Conservation (phyloP, 2,888 invertebrate species). For the Ecdyonurus torrentis region DNA sequence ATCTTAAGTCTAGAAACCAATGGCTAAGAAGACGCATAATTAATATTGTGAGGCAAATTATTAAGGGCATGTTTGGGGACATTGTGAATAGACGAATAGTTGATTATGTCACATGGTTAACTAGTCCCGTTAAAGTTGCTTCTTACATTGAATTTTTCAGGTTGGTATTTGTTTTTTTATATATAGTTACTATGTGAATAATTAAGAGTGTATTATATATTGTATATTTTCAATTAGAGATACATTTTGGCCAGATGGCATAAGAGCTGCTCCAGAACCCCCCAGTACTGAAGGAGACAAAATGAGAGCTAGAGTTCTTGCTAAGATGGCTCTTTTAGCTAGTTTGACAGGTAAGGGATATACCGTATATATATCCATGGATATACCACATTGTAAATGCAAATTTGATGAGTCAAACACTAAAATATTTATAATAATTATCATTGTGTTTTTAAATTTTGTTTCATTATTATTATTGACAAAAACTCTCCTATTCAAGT, state of each 20-base stretch:
- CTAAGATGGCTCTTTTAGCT: conserved; percentile 69
- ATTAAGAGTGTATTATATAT: no score
- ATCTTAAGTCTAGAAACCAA: conserved; percentile 60
- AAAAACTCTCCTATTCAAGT: no score
- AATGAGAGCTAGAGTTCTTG: conserved; percentile 66
- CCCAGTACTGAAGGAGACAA: conserved; percentile 38
- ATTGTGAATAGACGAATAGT: conserved; percentile 73
- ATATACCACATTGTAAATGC: no score
- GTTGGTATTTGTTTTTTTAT: conserved; percentile 33
- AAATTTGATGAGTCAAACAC: no score
- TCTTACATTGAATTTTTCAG: conserved; percentile 71
- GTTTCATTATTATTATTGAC: no score
- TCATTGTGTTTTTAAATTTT: no score
- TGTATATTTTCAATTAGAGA: conserved; percentile 26
- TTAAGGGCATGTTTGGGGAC: conserved; percentile 65
- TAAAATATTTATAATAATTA: no score
- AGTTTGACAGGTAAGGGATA: conserved; percentile 50
- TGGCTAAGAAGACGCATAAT: conserved; percentile 65
- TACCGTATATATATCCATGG: neutral
- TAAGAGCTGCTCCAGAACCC: conserved; percentile 32
- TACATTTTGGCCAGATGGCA: conserved; percentile 38
- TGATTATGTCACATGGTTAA: conserved; percentile 70
- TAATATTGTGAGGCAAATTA: conserved; percentile 54
- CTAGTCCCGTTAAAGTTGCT: conserved; percentile 76
- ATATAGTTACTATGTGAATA: neutral